Base-by-base conservation (phyloP, 2,888 invertebrate genomes). In the Pachliopta kotzebuea region DNA sequence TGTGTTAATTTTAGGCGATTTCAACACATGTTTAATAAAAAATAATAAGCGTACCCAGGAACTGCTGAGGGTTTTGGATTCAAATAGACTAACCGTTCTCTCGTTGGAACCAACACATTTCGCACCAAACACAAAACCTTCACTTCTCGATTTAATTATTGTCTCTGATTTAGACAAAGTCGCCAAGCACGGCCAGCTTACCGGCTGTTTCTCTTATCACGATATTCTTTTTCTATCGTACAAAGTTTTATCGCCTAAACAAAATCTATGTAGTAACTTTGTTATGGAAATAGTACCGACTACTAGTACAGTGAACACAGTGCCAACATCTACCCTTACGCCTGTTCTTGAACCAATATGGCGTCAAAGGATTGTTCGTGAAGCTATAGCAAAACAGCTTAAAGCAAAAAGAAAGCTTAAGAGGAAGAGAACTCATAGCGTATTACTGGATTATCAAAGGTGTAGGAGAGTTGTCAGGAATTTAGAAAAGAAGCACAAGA, bases 1-100 rank as follows among this genome's bases (percentile, higher is more conserved):
- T 59, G 54, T 63, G 0, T n/a, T 66, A 4, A 59, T 68, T 20
- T 24, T 64, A 29, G 68, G 68, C 7, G 66, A 68, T 54, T 68
- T 68, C 42, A 66, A 68, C 23, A 68, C 68, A 8, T 66, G 66
- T 24, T 52, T 68, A 31, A 37, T 68, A 18, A 68, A 66, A 62
- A 53, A 61, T 49, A 49, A 66, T 24, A 63, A 26, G 24, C 55
- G 63, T n/a, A 20, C 63, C 3, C 20, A 56, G 0, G 58, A 50
- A 20, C 55, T 66, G 7, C 17, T 23, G 0, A 24, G 14, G 0
- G 37, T 68, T 21, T 57, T 63, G 45, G 42, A 65, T 42, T 62
- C 65, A 9, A 59, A 57, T 56, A 58, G 29, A 8, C 23, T 69
- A 54, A 26, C 63, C 6, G 50, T 65, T 24, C 67, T 60, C 11